Percentiles rank a stretch among this genome's conserved stretches.
phyloP scores from a whole-genome alignment of 2,113 vertebrate genomes.

The Upupa epops region DNA sequence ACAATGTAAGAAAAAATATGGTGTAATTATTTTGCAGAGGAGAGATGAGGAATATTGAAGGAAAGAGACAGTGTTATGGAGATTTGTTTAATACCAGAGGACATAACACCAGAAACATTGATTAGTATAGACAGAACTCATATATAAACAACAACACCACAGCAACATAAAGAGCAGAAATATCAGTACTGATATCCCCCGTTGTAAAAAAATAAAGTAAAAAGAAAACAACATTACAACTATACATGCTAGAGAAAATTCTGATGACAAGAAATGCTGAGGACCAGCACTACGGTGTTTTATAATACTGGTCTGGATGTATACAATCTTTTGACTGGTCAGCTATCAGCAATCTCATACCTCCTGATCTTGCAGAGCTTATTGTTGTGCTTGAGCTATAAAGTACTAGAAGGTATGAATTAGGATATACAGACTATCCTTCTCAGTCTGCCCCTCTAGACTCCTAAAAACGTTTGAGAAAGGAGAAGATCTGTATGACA shows the following conservation, averaged over 20 bases:
- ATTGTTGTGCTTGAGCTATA: not conserved
- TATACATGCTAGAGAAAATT: slow-evolving; percentile 20
- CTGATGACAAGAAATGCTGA: not conserved
- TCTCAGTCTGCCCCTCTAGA: not conserved
- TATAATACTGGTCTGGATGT: not conserved
- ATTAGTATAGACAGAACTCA: slow-evolving; percentile 46
- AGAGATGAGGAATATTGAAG: slow-evolving; percentile 4
- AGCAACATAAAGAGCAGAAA: slow-evolving; percentile 3
- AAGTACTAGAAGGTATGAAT: not conserved
- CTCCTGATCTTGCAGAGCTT: not conserved
- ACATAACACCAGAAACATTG: slow-evolving; percentile 10
- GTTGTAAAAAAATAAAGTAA: not conserved
- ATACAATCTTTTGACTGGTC: not conserved
- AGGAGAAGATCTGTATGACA: not conserved
- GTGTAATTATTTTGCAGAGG: slow-evolving; percentile 50
- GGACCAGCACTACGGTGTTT: not conserved
- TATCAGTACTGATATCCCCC: slow-evolving; percentile 3
- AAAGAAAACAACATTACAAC: not conserved
- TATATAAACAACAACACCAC: slow-evolving; percentile 36
- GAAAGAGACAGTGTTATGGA: not conserved
- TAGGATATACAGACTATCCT: not conserved
- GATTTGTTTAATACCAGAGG: slow-evolving; percentile 16
- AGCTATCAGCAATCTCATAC: not conserved
- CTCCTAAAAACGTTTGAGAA: not conserved
- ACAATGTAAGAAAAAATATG: slow-evolving; percentile 68